phyloP scores from a whole-genome alignment of 2,888 invertebrate genomes.

The Catocala sponsa region DNA sequence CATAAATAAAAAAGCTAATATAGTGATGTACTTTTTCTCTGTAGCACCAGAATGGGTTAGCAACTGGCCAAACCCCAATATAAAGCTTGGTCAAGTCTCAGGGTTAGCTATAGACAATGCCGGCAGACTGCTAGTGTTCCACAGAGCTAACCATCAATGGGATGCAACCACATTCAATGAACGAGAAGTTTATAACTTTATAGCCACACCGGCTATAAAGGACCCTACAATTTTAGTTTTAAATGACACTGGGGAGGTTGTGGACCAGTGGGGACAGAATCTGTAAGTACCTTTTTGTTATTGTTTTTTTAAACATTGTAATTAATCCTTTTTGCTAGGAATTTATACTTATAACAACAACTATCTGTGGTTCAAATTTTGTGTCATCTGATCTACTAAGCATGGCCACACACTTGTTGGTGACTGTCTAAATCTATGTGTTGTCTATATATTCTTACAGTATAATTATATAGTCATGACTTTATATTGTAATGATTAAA shows the following conservation, averaged over 20 bases:
- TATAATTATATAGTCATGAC: no score
- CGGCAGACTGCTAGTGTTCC: conserved; percentile 94
- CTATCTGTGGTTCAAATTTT: no score
- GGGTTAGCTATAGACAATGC: conserved; percentile 92
- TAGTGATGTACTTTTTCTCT: conserved; percentile 10
- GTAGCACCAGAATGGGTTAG: conserved; percentile 86
- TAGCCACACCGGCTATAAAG: conserved; percentile 88
- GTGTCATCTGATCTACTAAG: no score
- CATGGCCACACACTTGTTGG: no score
- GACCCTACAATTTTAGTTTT: conserved; percentile 90
- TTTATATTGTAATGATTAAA: no score
- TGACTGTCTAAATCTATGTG: no score
- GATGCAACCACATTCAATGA: conserved; percentile 87
- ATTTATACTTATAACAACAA: no score
- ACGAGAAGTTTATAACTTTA: conserved; percentile 86
- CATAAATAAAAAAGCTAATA: neutral
- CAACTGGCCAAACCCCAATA: conserved; percentile 86
- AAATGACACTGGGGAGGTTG: conserved; percentile 88
- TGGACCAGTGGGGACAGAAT: conserved; percentile 91
- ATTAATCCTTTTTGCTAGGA: no score
- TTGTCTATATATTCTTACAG: no score
- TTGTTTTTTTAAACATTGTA: no score
- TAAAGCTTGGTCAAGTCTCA: conserved; percentile 92
- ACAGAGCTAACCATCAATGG: conserved; percentile 92
- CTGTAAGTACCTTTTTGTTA: conserved; percentile 83